Conservation (phyloP, 2,888 invertebrate species). For the Euproctis similis region DNA sequence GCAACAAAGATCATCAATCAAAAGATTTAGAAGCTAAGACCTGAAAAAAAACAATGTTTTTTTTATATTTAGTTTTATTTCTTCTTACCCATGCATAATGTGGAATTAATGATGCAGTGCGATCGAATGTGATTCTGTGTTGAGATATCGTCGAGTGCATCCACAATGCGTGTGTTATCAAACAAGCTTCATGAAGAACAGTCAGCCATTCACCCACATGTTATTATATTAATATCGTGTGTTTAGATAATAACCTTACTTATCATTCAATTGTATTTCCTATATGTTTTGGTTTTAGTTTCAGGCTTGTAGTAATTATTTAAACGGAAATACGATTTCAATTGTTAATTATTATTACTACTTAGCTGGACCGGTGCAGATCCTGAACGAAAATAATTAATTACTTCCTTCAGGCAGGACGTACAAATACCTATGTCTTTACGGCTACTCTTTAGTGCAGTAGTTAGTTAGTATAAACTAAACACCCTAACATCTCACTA, state of each 20-base stretch:
- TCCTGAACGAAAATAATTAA: too few relatives aligned
- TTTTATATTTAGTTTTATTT: not conserved
- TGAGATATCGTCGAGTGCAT: conserved; percentile 1
- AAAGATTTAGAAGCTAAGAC: too few relatives aligned
- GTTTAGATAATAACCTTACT: conserved; percentile 21
- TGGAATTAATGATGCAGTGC: conserved; percentile 3
- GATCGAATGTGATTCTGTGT: not conserved
- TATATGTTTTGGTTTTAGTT: conserved; percentile 13
- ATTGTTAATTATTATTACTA: not conserved
- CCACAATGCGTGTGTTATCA: conserved; percentile 22
- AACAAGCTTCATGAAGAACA: conserved; percentile 12
- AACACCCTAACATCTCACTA: too few relatives aligned
- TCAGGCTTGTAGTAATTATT: not conserved
- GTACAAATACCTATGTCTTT: too few relatives aligned
- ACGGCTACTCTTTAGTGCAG: too few relatives aligned
- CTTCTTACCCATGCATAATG: conserved; percentile 13
- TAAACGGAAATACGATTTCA: not conserved
- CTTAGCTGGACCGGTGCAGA: not conserved
- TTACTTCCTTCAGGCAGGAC: too few relatives aligned
- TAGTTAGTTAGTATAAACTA: too few relatives aligned
- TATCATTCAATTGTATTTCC: conserved; percentile 20
- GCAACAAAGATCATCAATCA: too few relatives aligned
- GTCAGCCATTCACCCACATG: conserved; percentile 3
- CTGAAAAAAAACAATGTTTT: too few relatives aligned
- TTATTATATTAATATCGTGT: conserved; percentile 20